Base-by-base conservation (phyloP, 2,113 vertebrate genomes). In the Suncus etruscus region DNA sequence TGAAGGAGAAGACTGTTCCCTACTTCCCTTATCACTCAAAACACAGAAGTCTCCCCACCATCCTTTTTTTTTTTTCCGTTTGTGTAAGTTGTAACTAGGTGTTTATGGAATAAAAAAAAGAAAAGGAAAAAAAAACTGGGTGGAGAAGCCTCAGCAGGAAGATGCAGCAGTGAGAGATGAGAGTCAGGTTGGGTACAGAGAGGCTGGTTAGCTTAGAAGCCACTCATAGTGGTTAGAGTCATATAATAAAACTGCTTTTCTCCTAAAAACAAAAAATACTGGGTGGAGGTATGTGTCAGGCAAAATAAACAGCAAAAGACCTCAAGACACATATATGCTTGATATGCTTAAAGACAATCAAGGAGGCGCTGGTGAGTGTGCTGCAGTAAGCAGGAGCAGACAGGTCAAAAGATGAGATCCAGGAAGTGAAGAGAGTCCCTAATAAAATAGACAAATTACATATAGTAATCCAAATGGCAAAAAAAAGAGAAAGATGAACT, bases 21-120 rank as follows among this genome's bases (percentile, higher is more conserved):
- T 93, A 91, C 95, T 70, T 91, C 95, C 93, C 81, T 24, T 9
- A 18, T 70, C 51, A 85, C 87, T 51, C 39, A 39, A 39, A 22
- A 83, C 86, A 91, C 76, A 83, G 5, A 87, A 73, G 32, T 82
- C 83, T 92, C 79, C 93, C 51, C 73, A 1, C 25, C 12, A 11
- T 80, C 90, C 80, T 14, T 16, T 89, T 96, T 97, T 97, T 39
- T 3, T 39, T 72, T 96, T 95, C 96, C 95, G 97, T 97, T 97
- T 97, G 97, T 98, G 97, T 92, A 96, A 98, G 97, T 97, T 97
- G 97, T 98, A 98, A 97, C 97, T 97, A 98, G 96, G 97, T 98
- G 98, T 98, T 98, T 97, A 97, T 97, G 97, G 97, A 98, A 98
- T 98, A 39, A 39, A 39, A 98, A 98, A 98, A 97, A 96, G 97